These are phyloP conservation scores for Chamaetylas fuelleborni DNA, from an alignment of 2,113 vertebrate species.

Conservation along the genomic window DNA sequence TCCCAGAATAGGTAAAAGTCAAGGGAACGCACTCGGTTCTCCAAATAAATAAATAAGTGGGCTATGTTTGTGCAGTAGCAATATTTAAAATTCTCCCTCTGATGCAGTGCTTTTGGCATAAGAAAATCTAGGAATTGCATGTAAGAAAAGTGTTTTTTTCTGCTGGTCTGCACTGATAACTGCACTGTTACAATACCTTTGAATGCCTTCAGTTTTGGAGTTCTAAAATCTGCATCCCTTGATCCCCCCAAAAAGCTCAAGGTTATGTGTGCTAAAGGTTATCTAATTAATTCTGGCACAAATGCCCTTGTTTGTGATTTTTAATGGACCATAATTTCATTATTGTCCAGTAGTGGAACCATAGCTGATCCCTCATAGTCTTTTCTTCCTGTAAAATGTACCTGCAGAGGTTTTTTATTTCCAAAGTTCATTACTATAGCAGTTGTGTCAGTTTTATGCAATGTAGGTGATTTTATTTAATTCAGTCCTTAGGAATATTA, in stretches of 20 bases:
- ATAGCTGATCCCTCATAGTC: not conserved
- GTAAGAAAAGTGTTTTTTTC: not conserved
- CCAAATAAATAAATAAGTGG: not conserved
- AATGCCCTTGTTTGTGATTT: not conserved
- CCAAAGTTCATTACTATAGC: not conserved
- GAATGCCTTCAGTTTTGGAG: not conserved
- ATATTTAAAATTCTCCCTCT: not conserved
- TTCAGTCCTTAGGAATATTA: not conserved
- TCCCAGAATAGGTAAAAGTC: slow-evolving; percentile 86
- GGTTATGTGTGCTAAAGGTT: not conserved
- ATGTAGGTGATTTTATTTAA: not conserved
- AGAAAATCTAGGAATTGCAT: not conserved
- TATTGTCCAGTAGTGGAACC: not conserved
- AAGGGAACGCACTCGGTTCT: not conserved
- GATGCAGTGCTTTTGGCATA: not conserved
- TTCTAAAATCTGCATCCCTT: not conserved
- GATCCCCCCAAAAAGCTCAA: not conserved
- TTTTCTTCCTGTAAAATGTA: not conserved
- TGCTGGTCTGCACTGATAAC: not conserved
- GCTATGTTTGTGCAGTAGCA: not conserved
- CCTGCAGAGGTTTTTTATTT: not conserved
- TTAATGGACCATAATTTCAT: not conserved
- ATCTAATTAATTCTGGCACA: not conserved
- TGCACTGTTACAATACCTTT: not conserved
- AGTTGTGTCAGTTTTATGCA: not conserved